Evolutionary conservation across 2,797 vertebrate species (phyloP), one percentile per base, ranked within the genome.

Genomic region (Sphaeramia orbicularis): DNA sequence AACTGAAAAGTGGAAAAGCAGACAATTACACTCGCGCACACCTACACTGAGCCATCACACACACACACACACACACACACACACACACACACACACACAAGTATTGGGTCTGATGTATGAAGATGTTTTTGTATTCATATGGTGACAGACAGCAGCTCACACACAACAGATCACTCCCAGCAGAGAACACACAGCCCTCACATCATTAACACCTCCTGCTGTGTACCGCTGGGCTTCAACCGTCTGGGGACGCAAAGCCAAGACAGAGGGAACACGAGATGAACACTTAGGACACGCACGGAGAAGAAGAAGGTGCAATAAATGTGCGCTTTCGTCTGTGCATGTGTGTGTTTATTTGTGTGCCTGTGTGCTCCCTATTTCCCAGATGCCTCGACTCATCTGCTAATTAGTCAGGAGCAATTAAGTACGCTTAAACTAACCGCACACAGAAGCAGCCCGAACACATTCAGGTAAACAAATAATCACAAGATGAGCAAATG

Each of bases 181-280:
- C 66, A 87, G 91, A 89, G 75, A 78, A 83, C 78, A 80, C 70
- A 49, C 56, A 89, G 83, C 74, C 81, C 85, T 89, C 86, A 90
- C 90, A 89, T 92, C 91, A 92, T 92, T 92, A 92, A 90, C 90
- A 88, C 90, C 86, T 86, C 81, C 81, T 62, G 74, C 81, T 86
- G 86, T 37, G 84, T 71, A 75, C 80, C 74, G 32, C 85, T 50
- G 76, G 77, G 85, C 71, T 50, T 65, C 69, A 11, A 55, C 74
- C 13, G 80, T 71, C 89, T 50, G 58, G 87, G 75, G 86, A 86
- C 79, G 14, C 65, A 9, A 41, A 83, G 74, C 73, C 62, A 63
- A 51, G 63, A 63, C 58, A 70, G 58, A 60, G 27, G 68, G 44
- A 63, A 60, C 65, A 40, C 65, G 65, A 86, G 76, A 83, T 49